Conservation (phyloP, 2,888 invertebrate species). For the Tetropium fuscum region DNA sequence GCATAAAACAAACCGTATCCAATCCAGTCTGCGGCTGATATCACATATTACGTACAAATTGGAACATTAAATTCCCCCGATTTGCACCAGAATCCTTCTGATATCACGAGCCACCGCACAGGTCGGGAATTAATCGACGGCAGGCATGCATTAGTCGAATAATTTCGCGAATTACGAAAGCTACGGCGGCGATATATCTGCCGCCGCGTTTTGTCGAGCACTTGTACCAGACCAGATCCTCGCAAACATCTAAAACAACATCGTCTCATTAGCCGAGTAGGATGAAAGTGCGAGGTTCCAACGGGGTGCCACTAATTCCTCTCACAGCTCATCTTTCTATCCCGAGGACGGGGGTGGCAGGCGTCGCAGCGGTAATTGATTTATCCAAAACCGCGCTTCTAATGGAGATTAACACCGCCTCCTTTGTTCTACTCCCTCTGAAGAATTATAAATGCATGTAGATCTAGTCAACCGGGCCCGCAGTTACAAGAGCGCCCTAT, state of each 20-base stretch:
- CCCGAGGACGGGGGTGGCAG: neutral
- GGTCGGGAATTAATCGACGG: neutral
- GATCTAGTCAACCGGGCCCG: conserved; percentile 13
- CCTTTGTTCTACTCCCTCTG: conserved; percentile 22
- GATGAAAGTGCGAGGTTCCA: neutral
- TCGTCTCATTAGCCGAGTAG: conserved; percentile 4
- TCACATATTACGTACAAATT: too few relatives aligned
- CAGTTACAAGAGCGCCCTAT: too few relatives aligned
- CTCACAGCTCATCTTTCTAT: conserved; percentile 8
- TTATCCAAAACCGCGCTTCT: conserved; percentile 41
- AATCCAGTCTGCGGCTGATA: too few relatives aligned
- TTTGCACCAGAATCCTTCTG: too few relatives aligned
- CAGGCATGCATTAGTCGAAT: conserved; percentile 12
- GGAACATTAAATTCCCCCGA: too few relatives aligned
- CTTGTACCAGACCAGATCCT: neutral
- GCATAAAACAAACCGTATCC: too few relatives aligned
- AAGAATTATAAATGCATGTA: conserved; percentile 19
- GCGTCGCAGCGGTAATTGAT: conserved; percentile 35
- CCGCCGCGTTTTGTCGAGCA: neutral
- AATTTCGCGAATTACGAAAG: conserved; percentile 8
- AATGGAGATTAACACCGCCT: conserved; percentile 42
- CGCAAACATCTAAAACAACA: conserved; percentile 7
- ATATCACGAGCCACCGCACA: neutral
- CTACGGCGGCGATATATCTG: neutral
- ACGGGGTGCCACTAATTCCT: neutral